Conservation (phyloP, 2,113 vertebrate genomes). For the Parus major region DNA sequence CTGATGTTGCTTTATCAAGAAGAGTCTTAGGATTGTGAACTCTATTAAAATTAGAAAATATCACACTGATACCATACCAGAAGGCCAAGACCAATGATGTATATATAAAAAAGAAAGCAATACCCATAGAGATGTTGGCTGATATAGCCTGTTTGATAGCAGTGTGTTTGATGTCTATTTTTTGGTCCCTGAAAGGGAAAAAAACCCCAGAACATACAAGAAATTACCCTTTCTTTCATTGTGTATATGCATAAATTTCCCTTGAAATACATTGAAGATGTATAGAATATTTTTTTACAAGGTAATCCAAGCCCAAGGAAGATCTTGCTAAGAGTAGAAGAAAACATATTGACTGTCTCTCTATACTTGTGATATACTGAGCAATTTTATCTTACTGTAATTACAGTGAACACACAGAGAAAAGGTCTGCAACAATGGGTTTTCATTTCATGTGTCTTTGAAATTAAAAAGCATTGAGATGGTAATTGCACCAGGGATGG, state of each 20-base stretch:
- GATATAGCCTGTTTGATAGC: conserved; percentile 83
- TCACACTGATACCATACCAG: conserved; percentile 85
- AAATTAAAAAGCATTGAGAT: neutral
- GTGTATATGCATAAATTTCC: neutral
- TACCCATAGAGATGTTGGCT: conserved; percentile 80
- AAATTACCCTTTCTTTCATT: neutral
- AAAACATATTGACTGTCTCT: neutral
- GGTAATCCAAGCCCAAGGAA: neutral
- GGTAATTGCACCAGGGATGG: neutral
- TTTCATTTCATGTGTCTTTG: neutral
- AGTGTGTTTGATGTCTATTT: conserved; percentile 81
- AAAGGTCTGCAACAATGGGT: neutral
- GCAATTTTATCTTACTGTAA: neutral
- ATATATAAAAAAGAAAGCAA: conserved; percentile 85
- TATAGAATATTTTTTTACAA: neutral
- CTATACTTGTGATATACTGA: neutral
- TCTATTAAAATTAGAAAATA: conserved; percentile 73
- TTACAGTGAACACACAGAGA: neutral
- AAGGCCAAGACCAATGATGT: conserved; percentile 83
- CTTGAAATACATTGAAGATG: neutral
- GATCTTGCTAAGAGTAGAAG: neutral
- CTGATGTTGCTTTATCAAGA: conserved; percentile 87
- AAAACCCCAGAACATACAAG: fast-evolving
- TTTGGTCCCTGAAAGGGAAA: conserved; percentile 78
- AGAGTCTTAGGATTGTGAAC: conserved; percentile 85